Conservation (phyloP, 1,140 invertebrate species). For the Pinna nobilis region DNA sequence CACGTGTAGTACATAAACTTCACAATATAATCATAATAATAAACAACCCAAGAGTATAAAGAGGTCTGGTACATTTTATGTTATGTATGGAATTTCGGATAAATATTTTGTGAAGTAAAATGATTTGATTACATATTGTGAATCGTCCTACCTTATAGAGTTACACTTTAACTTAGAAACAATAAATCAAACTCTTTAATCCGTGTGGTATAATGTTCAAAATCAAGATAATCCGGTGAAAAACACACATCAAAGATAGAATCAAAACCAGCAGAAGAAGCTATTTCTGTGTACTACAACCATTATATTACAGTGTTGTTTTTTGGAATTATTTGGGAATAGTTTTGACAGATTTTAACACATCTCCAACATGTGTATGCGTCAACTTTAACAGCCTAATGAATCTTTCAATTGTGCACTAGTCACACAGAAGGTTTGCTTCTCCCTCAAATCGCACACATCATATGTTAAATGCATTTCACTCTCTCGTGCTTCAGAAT, state of each 20-base stretch:
- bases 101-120: no score
- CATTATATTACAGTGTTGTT: background rate
- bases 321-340: background rate
- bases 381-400: background rate
- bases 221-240: background rate
- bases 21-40: no score
- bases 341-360: background rate
- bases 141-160: background rate
- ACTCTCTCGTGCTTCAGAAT: slow-evolving; percentile 60
- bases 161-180: background rate
- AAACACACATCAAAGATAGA: background rate
- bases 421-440: background rate
- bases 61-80: no score
- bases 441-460: background rate
- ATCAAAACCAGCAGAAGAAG: background rate
- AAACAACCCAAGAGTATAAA: no score
- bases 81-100: no score
- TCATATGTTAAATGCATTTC: background rate
- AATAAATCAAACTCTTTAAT: background rate
- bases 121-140: no score
- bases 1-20: no score
- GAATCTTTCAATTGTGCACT: background rate
- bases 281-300: background rate
- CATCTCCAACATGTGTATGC: background rate
- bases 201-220: no score